Base-by-base conservation (phyloP, 2,888 invertebrate species). In the Phaedon cochleariae region DNA sequence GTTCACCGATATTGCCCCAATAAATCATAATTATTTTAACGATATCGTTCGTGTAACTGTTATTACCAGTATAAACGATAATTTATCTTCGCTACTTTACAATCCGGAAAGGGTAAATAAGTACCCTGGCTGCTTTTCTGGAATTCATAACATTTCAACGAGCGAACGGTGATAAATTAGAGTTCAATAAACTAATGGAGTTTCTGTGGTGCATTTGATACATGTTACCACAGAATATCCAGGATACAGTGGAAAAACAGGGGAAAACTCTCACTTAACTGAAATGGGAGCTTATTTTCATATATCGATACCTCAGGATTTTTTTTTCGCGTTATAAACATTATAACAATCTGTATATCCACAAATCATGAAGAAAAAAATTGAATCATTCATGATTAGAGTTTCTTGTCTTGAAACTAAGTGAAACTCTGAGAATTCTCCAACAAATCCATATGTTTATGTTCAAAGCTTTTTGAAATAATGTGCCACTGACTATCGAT, bases 131-230 rank as follows among this genome's bases (percentile, higher is more conserved):
- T 41, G 41, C 41, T 41, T 41, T 34, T 15, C 41, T 41, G 41
- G 41, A 41, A 41, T 41, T 41, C 41, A 41, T n/a, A 41, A 41
- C 41, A 15, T 41, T 41, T n/a, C 15, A 41, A 41, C 41, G 41
- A 48, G 17, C 7, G 34, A 49, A 20, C 31, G 48, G 53, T 52
- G 52, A 61, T 53, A 53, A 41, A 61, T 53, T 45, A 45, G 18
- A 61, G 20, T 61, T 61, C 53, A 53, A 53, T 53, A 52, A 61
- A 45, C 52, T 22, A 53, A 45, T 26, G 52, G 29, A 12, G 21
- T 59, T 59, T 59, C 22, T 2, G 26, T 3, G 26, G 26, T 26
- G 26, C 3, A 26, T 26, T 26, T 6, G 26, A 26, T 26, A 26
- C 6, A 5, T 10, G 6, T 10, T 10, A 34, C 31, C 10, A 10